Evolutionary conservation across 2,113 vertebrate species (phyloP), one percentile per base, ranked within the genome.

Genomic region (Sebastes schlegelii): DNA sequence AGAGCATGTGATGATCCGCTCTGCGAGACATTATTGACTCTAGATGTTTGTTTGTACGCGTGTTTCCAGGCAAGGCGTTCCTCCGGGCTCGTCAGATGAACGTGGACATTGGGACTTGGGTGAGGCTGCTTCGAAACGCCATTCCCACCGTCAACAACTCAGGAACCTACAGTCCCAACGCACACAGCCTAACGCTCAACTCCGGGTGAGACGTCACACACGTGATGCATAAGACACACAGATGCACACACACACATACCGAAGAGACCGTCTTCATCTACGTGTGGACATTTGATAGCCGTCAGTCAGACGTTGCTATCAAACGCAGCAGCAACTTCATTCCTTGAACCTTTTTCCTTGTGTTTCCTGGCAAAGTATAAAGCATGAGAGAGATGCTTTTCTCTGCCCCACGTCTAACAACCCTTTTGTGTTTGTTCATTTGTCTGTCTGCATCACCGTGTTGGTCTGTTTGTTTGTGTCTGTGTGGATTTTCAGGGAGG

Each of bases 51-150:
- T 42, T 1, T 3, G 1, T 43, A n/a, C 62, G 66, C 62, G 66
- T 79, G 10, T 80, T 74, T 89, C 1, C 87, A 98, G 97, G 97
- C 55, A 97, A 97, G 84, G 95, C 96, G 0, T 97, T 98, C 71
- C 95, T 97, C 19, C 96, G 96, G 0, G 97, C 97, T 42, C 93
- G 97, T 48, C 97, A 98, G 92, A 97, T 98, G 97, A 97, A 97
- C 23, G 96, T 97, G 2, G 97, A 98, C 10, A 97, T 97, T 0
- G 96, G 96, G 46, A 97, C 97, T 0, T 98, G 97, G 96, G 96
- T 97, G 86, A 92, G 96, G 65, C 92, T 97, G 76, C 94, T 97
- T 10, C 92, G 97, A 65, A 96, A 97, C 19, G 95, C 96, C 75
- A 96, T 98, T 61, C 96, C 96, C n/a, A 95, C 93, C 0, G 89